Conservation (phyloP, 1,140 invertebrate genomes). For the Eumeta japonica region DNA sequence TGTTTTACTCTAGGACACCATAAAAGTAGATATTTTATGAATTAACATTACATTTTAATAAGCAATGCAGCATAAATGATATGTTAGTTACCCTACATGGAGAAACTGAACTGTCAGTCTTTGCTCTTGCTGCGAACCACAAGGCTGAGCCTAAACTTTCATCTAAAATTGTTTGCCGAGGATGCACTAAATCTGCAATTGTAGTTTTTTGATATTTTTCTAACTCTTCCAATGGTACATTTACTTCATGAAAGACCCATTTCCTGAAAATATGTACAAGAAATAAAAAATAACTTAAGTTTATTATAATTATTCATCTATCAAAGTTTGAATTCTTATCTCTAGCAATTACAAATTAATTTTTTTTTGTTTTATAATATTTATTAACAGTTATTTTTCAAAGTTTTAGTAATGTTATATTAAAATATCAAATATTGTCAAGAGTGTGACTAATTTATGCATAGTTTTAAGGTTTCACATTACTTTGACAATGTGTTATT, state of each 20-base stretch:
- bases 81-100: conserved; percentile 63
- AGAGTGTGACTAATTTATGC: too few relatives aligned
- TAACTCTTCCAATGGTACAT: conserved; percentile 74
- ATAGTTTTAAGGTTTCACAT: too few relatives aligned
- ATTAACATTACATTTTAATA: too few relatives aligned
- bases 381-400: too few relatives aligned
- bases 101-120: conserved; percentile 61
- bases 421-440: too few relatives aligned
- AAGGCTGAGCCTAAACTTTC: conserved; percentile 92
- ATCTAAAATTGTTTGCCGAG: conserved; percentile 86
- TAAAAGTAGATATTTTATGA: too few relatives aligned
- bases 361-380: too few relatives aligned
- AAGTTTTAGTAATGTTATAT: too few relatives aligned
- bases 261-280: conserved; percentile 20
- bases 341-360: too few relatives aligned
- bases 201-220: conserved; percentile 61
- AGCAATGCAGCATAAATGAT: conserved; percentile 5
- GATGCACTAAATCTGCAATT: conserved; percentile 75
- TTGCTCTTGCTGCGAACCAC: conserved; percentile 89
- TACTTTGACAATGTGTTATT: too few relatives aligned
- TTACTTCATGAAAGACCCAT: conserved; percentile 67
- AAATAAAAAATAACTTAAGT: conserved; percentile 10
- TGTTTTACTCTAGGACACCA: too few relatives aligned
- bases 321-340: too few relatives aligned
- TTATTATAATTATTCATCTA: conserved; percentile 74